Conservation (phyloP, 2,113 vertebrate species). For the Gulo gulo region DNA sequence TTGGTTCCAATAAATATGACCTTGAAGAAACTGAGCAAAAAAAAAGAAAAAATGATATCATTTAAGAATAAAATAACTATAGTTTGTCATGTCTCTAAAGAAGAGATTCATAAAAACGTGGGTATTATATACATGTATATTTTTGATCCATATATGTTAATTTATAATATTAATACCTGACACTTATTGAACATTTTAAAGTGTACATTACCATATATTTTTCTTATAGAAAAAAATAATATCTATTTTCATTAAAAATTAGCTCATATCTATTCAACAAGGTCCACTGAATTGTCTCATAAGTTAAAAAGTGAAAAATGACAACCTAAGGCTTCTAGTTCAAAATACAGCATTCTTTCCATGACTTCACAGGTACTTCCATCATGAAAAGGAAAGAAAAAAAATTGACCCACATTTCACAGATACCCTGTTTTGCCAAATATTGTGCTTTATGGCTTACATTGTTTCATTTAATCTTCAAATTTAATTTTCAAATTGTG, state of each 20-base stretch:
- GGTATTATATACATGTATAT: neutral
- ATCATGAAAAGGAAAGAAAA: neutral
- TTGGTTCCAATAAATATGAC: neutral
- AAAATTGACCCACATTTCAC: neutral
- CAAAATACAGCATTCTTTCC: neutral
- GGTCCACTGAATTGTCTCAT: neutral
- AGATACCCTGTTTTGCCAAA: neutral
- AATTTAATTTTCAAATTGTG: neutral
- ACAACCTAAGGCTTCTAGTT: neutral
- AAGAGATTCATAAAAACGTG: neutral
- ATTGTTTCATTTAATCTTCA: neutral
- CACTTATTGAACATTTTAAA: neutral
- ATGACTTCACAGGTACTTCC: neutral
- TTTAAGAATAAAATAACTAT: neutral
- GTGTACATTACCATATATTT: neutral
- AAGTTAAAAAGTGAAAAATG: neutral
- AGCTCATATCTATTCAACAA: neutral
- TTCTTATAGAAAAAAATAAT: neutral
- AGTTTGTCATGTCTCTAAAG: neutral
- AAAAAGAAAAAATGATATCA: neutral
- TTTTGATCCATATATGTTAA: neutral
- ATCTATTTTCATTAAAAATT: neutral
- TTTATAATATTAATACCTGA: neutral
- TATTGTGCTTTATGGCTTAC: neutral
- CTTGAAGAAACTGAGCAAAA: neutral